Percentiles rank a stretch among this genome's conserved stretches.
phyloP scores from a whole-genome alignment of 2,797 vertebrate species.

The Tarsius wallacei region DNA sequence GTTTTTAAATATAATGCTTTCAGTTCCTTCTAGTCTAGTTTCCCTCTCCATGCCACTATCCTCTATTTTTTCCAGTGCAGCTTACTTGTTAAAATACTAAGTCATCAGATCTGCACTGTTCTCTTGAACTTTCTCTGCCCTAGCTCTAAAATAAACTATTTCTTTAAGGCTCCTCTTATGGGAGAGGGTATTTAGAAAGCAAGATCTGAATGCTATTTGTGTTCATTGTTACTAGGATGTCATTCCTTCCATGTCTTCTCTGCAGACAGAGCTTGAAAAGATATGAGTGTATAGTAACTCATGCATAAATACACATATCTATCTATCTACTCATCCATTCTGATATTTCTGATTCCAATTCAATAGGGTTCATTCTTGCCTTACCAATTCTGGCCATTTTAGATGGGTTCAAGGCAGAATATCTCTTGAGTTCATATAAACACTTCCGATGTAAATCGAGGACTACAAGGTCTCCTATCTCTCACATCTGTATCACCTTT shows the following conservation, averaged over 20 bases:
- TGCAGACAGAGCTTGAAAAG: not conserved
- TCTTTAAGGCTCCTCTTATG: not conserved
- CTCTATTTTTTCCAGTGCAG: not conserved
- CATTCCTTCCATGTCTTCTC: not conserved
- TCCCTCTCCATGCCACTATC: not conserved
- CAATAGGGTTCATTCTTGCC: not conserved
- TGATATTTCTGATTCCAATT: not conserved
- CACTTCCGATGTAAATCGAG: conserved; percentile 4
- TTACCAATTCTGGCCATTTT: conserved; percentile 18
- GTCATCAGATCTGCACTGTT: not conserved
- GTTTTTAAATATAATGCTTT: not conserved
- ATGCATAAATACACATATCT: not conserved
- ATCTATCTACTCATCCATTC: not conserved
- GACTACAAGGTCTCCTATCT: not conserved
- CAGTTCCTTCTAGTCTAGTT: not conserved
- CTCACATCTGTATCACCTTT: not conserved
- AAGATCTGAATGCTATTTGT: not conserved
- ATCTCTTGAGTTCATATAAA: not conserved
- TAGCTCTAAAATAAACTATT: not conserved
- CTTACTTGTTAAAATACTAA: conserved; percentile 8
- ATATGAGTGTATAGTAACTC: not conserved
- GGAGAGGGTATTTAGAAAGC: conserved; percentile 1
- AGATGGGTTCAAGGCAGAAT: conserved; percentile 12
- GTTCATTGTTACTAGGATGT: not conserved
- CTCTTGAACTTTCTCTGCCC: not conserved